A percentile compares a stretch with the other conserved stretches of the same genome.
phyloP scores from a whole-genome alignment of 2,888 invertebrate species.

The Minunthozetes semirufus region DNA sequence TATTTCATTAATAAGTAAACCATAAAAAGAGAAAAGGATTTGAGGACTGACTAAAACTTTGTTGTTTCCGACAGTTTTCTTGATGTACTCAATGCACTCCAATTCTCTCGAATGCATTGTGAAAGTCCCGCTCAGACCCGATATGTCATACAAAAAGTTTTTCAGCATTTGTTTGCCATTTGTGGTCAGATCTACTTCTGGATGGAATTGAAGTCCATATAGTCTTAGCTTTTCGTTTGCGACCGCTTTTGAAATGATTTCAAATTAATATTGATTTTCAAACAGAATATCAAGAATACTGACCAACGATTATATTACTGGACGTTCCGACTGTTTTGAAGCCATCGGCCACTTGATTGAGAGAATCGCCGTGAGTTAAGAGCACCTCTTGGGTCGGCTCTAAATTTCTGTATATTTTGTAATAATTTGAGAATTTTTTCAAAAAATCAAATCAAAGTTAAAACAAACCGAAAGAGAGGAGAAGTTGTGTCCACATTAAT shows the following conservation, averaged over 20 bases:
- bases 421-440: not conserved
- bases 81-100: slow-evolving; percentile 85
- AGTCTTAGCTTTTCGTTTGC: slow-evolving; percentile 80
- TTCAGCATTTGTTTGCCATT: slow-evolving; percentile 84
- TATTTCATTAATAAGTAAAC: not conserved
- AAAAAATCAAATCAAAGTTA: slow-evolving; percentile 16
- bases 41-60: slow-evolving; percentile 76
- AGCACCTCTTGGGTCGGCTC: slow-evolving; percentile 80
- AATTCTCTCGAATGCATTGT: slow-evolving; percentile 80
- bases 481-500: slow-evolving; percentile 81
- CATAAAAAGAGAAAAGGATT: not conserved
- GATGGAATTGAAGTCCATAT: slow-evolving; percentile 98
- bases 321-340: slow-evolving; percentile 81
- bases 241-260: slow-evolving; percentile 57
- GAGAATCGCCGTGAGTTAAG: slow-evolving; percentile 94
- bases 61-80: slow-evolving; percentile 75
- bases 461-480: slow-evolving; percentile 70
- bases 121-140: slow-evolving; percentile 75
- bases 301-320: slow-evolving; percentile 64
- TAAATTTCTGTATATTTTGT: slow-evolving; percentile 60
- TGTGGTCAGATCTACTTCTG: slow-evolving; percentile 90
- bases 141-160: slow-evolving; percentile 89
- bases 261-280: not conserved
- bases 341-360: slow-evolving; percentile 79
- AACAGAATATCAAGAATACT: not conserved